Evolutionary conservation across 2,797 vertebrate genomes (phyloP), one percentile per base, ranked within the genome.

Genomic region (Danio aesculapii): DNA sequence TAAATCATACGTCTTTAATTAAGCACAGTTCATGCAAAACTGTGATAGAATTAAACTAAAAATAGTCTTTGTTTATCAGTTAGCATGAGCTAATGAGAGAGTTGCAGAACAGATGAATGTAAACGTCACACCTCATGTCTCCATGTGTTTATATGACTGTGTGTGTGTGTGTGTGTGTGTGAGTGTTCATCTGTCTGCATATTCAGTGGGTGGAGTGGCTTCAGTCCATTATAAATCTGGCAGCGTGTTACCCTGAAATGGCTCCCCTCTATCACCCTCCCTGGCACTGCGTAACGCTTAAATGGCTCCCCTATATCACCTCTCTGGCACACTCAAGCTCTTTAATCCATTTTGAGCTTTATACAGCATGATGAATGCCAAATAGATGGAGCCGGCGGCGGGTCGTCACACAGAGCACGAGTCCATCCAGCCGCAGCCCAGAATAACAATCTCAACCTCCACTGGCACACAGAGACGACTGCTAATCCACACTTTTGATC

Each of bases 151-250:
- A 39, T 64, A 39, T 68, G 57, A 17, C 13, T 62, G 46, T 81
- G 58, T 30, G 68, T 62, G 8, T 11, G 46, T 39, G 55, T 81
- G 69, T 49, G 58, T 30, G 68, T 62, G 8, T 11, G 46, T 39
- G 55, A 80, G 69, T 49, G 55, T 90, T 76, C 67, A 81, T 74
- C 16, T 75, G 75, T 73, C 1, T 84, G 86, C 87, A 84, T 85
- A 88, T 87, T 82, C 77, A 76, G 83, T 81, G 57, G 84, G 87
- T 85, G 88, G 87, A 85, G 85, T 88, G 86, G 79, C 83, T 82
- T 84, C 72, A 73, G 83, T 92, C 88, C 88, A 87, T 92, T 92
- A 90, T 88, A 91, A 89, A 84, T 84, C 76, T 93, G 91, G 92
- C 91, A 91, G 76, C 57, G 71, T 75, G 76, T 82, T 77, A 70